These are phyloP conservation scores for Tinea pellionella DNA, from an alignment of 2,888 invertebrate genomes.

Conservation along the genomic window DNA sequence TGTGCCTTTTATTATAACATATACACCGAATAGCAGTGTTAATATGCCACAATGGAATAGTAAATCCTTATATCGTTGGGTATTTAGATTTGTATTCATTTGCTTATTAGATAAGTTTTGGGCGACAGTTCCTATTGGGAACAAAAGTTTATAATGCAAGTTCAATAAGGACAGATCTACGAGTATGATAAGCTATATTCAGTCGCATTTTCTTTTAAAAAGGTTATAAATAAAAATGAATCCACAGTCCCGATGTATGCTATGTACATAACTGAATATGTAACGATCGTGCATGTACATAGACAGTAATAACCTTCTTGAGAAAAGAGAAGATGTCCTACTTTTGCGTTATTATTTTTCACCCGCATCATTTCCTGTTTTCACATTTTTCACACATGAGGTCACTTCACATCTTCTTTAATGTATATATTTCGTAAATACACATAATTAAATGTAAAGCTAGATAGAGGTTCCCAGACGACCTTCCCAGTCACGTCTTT, in stretches of 20 bases:
- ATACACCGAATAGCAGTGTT: background rate
- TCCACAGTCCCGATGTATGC: background rate
- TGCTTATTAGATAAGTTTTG: background rate
- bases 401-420: background rate
- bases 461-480: too few relatives aligned
- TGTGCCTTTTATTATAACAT: background rate
- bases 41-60: background rate
- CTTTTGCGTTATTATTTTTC: background rate
- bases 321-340: background rate
- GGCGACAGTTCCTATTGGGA: too few relatives aligned
- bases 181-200: background rate
- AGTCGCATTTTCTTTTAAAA: background rate
- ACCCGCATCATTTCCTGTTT: background rate
- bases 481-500: too few relatives aligned
- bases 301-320: constrained; percentile 1
- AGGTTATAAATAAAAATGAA: background rate
- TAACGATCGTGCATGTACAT: background rate
- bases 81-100: background rate
- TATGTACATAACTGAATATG: constrained; percentile 2
- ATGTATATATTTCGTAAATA: too few relatives aligned
- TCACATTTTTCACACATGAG: background rate
- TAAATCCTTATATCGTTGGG: background rate
- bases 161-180: background rate
- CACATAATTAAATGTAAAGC: too few relatives aligned
- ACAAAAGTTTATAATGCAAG: too few relatives aligned